A percentile compares a stretch with the other conserved stretches of the same genome.
These are phyloP conservation scores for Aphrocallistes beatrix DNA, from an alignment of 37 sponge, comb jelly and placozoan species.

Conservation along the genomic window DNA sequence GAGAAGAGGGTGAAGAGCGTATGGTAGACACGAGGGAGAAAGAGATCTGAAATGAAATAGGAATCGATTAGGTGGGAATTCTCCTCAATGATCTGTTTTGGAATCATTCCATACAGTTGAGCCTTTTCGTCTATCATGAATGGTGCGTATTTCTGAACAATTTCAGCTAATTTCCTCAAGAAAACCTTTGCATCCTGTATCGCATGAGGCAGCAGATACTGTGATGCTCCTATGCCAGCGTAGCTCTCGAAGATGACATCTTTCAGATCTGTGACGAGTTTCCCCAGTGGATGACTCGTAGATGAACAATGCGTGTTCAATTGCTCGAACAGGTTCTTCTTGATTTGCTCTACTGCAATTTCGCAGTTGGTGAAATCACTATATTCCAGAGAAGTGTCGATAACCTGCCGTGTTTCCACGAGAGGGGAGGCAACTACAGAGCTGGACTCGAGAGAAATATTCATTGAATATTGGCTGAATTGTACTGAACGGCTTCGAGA, in stretches of 20 bases:
- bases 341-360: not conserved
- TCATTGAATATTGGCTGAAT: too few species aligned
- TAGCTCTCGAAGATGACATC: constrained; percentile 44
- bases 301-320: not conserved
- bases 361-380: not conserved
- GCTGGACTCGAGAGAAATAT: not conserved
- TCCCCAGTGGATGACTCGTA: constrained; percentile 42
- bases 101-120: not conserved
- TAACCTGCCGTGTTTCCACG: not conserved
- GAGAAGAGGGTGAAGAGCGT: not conserved
- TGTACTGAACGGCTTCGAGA: too few species aligned
- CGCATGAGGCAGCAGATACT: constrained; percentile 65
- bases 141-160: constrained; percentile 19
- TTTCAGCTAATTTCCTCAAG: not conserved
- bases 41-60: not conserved
- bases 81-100: not conserved
- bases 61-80: not conserved
- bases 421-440: not conserved
- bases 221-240: constrained; percentile 59
- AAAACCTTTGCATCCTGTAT: constrained; percentile 58
- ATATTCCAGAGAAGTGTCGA: not conserved
- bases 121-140: not conserved
- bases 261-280: constrained; percentile 45
- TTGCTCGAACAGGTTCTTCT: not conserved
- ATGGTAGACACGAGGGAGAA: not conserved